phyloP scores from a whole-genome alignment of 2,797 vertebrate species.

The Helarctos malayanus region DNA sequence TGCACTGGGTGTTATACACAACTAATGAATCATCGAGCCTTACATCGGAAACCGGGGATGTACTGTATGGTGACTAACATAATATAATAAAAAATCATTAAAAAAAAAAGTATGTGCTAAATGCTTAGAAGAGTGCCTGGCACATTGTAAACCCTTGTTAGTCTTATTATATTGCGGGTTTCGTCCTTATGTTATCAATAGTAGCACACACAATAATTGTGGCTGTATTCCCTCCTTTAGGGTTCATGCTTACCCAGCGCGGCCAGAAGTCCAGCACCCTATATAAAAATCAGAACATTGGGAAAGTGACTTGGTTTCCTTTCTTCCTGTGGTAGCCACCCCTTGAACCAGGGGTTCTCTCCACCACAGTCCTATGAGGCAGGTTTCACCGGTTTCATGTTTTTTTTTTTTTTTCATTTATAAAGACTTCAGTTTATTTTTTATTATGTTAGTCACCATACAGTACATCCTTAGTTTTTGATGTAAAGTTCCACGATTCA shows the following conservation, averaged over 20 bases:
- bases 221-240: neutral
- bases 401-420: neutral
- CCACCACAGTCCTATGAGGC: neutral
- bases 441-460: no score
- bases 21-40: no score
- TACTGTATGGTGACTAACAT: no score
- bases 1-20: no score
- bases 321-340: neutral
- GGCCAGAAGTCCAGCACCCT: neutral
- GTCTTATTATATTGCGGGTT: neutral
- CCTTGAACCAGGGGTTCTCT: neutral
- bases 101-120: neutral
- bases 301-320: neutral
- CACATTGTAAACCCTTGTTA: neutral
- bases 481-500: no score
- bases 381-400: neutral
- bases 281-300: neutral
- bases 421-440: no score
- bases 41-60: no score
- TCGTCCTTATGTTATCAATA: neutral
- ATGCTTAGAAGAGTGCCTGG: neutral
- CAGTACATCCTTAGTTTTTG: no score
- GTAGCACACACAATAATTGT: rapidly evolving
- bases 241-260: neutral
- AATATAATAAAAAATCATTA: no score